Conservation (phyloP, 2,888 invertebrate genomes). For the Diploptera punctata region DNA sequence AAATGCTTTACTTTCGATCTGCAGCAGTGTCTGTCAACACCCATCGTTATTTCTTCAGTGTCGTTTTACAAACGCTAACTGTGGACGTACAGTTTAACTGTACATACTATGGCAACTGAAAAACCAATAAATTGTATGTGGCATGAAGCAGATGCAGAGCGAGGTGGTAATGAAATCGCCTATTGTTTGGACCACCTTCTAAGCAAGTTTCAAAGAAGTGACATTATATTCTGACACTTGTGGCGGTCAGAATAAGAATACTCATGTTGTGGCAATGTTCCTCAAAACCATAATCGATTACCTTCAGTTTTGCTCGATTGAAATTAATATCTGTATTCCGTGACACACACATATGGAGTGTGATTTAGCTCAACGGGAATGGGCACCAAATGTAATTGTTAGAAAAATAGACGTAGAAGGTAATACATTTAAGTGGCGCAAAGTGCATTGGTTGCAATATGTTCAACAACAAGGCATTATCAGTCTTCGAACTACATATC, state of each 20-base stretch:
- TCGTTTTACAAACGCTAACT: conserved; percentile 47
- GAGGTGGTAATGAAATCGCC: conserved; percentile 47
- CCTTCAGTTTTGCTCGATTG: no score
- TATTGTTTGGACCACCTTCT: conserved; percentile 46
- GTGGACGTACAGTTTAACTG: conserved; percentile 48
- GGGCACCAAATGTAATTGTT: no score
- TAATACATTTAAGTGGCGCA: no score
- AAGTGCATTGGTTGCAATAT: no score
- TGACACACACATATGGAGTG: no score
- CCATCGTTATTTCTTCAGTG: background rate
- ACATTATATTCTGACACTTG: conserved; percentile 41
- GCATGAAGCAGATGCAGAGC: conserved; percentile 43
- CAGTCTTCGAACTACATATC: no score
- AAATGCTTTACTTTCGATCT: background rate
- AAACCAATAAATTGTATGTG: conserved; percentile 44
- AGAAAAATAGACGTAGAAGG: no score
- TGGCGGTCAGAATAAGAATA: conserved; percentile 47
- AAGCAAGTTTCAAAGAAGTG: background rate
- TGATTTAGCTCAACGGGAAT: no score
- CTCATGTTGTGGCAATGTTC: conserved; percentile 46
- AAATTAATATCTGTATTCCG: no score
- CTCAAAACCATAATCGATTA: no score
- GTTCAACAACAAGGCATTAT: no score
- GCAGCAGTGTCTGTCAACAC: background rate
- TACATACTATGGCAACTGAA: conserved; percentile 43